Evolutionary conservation across 1,140 invertebrate species (phyloP), one percentile per base, ranked within the genome.

Genomic region (Pseudomyrmex sp.): DNA sequence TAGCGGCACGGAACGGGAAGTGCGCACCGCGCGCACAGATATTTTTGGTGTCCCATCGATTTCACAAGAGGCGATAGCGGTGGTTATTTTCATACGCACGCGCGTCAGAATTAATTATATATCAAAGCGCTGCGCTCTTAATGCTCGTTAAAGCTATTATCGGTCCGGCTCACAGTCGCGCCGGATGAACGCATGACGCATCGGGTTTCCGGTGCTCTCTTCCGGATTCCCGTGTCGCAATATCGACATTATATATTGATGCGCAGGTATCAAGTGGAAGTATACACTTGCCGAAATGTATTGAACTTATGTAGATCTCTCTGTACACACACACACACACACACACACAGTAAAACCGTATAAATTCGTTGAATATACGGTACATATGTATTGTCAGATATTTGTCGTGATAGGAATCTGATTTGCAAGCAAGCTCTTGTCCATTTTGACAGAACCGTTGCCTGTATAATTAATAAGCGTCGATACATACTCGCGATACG

Each of bases 51-150:
- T 80, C 52, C 13, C 74, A 80, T 61, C 54, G 82, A 89, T 87
- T 86, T 82, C 82, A 83, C 72, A 82, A 88, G 75, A 86, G 70
- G 35, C 66, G 70, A 86, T 84, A 46, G 63, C 54, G 13, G 69
- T 20, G 63, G 26, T 85, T 83, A 61, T 80, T 85, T 77, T 59
- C 62, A 58, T 59, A 23, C 59, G 58, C 58, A 65, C 56, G 18
- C 77, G 48, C 58, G 70, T 61, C 73, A 26, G 59, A 59, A 80
- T 87, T 89, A 89, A 89, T 89, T 89, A 89, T 26, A 89, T 87
- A 73, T 63, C 73, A 76, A 83, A 85, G 77, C 70, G 59, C 79
- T 63, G 26, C 59, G 73, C 72, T 85, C 84, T 66, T 59, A 59
- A 85, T 83, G 68, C 82, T 87, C 77, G 70, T 88, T 83, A 82